Base-by-base conservation (phyloP, 2,888 invertebrate species). In the Lepetodrilus schrolli region DNA sequence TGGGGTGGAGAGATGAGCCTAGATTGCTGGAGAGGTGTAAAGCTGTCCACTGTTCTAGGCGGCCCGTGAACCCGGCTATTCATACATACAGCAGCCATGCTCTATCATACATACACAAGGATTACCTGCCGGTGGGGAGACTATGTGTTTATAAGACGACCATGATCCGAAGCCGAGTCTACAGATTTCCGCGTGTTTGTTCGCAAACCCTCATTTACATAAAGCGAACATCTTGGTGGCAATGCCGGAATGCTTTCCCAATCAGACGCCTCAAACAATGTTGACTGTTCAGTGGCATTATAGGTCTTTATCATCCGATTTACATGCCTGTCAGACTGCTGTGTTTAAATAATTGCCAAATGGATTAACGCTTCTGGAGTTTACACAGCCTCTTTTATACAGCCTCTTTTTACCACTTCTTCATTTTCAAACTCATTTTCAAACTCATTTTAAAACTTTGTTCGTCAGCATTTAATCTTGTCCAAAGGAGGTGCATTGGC, bases 141-240 rank as follows among this genome's bases (percentile, higher is more conserved):
- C 30, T 58, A 58, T 58, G 58, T 58, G 58, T 58, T 58, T 58
- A 58, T 58, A 34, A 34, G 58, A 30, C 30, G 30, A 30, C 34
- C 58, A 23, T 58, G 58, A 58, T 58, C 58, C 17, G 21, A 5
- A 10, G 8, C 10, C 30, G 26, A 30, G 30, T 58, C 26, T 34
- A 13, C 58, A 58, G 58, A 58, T 58, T 58, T 58, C n/a, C 30
- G n/a, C 34, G n/a, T 58, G 58, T 58, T 58, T 58, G 58, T 58
- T 58, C 58, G 34, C n/a, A 17, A 34, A 23, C 58, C 58, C 58
- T 58, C 58, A 58, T 58, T 58, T 58, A 58, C 58, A 58, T n/a
- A 34, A 30, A 30, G 26, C 17, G 34, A 58, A 17, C 58, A 58
- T 30, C 58, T n/a, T 8, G 26, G 17, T n/a, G 30, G 30, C 58